These are phyloP conservation scores for Gymnobelideus leadbeateri DNA, from an alignment of 2,113 vertebrate genomes.

Conservation along the genomic window DNA sequence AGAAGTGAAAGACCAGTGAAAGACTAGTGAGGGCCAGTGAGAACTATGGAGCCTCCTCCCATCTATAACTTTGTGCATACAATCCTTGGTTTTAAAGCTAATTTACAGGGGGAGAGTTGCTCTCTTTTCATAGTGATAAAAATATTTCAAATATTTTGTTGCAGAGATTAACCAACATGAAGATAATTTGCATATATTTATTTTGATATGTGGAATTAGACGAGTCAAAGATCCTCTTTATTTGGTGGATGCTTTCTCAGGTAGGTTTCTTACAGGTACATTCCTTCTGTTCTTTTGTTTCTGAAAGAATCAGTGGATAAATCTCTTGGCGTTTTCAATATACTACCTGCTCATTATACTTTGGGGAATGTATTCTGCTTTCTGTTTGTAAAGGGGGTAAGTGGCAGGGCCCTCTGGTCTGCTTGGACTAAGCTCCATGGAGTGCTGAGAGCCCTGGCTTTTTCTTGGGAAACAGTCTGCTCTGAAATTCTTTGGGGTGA, in stretches of 20 bases:
- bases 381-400: neutral
- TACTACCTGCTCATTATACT: neutral
- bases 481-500: neutral
- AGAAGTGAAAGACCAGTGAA: neutral
- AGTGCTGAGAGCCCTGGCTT: neutral
- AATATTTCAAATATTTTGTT: constrained; percentile 37
- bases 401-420: neutral
- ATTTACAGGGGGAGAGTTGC: rapidly evolving
- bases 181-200: constrained; percentile 85
- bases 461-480: neutral
- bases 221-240: constrained; percentile 92
- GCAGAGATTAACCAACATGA: constrained; percentile 82
- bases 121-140: rapidly evolving
- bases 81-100: rapidly evolving
- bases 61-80: too few species aligned
- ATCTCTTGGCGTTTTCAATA: rapidly evolving
- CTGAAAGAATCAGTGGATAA: rapidly evolving
- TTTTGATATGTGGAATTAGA: constrained; percentile 91
- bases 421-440: neutral
- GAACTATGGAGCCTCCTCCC: neutral
- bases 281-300: neutral
- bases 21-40: neutral
- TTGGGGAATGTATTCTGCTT: neutral
- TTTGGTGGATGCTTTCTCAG: constrained; percentile 87
- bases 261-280: constrained; percentile 68